Percentiles rank a stretch among this genome's conserved stretches.
Conservation (phyloP, 2,797 vertebrate genomes). For the Pangasius sanitwongsei region DNA sequence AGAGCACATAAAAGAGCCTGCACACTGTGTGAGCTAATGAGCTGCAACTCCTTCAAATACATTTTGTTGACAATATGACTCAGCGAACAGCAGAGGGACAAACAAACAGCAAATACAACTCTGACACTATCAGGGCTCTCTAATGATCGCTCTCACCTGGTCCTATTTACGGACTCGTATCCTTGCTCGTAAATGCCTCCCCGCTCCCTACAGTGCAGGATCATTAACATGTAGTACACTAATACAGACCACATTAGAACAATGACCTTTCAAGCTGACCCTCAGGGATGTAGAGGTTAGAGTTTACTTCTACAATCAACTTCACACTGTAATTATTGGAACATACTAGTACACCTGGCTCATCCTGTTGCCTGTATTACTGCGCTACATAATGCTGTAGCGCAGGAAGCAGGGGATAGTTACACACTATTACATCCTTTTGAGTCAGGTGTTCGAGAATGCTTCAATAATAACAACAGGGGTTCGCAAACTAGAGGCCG, state of each 20-base stretch:
- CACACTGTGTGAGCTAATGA: constrained; percentile 23
- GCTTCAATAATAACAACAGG: neutral
- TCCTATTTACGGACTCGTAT: neutral
- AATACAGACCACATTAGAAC: neutral
- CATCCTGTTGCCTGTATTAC: neutral
- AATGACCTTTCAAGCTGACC: neutral
- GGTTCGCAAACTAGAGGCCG: neutral
- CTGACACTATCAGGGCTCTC: neutral
- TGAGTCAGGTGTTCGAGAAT: neutral
- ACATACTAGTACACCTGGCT: neutral
- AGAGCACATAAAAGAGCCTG: constrained; percentile 19
- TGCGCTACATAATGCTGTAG: neutral
- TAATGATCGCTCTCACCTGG: constrained; percentile 12
- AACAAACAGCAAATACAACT: constrained; percentile 1
- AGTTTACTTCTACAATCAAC: neutral
- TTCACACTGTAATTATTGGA: neutral
- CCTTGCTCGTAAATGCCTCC: neutral
- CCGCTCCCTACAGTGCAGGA: neutral
- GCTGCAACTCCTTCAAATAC: constrained; percentile 21
- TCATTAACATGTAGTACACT: constrained; percentile 3
- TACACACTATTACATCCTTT: neutral
- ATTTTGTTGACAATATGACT: constrained; percentile 20
- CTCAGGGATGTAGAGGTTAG: neutral
- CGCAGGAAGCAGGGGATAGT: neutral
- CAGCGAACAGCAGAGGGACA: neutral